These are phyloP conservation scores for Acholoe squamosa DNA, from an alignment of 2,888 invertebrate species.

Conservation along the genomic window DNA sequence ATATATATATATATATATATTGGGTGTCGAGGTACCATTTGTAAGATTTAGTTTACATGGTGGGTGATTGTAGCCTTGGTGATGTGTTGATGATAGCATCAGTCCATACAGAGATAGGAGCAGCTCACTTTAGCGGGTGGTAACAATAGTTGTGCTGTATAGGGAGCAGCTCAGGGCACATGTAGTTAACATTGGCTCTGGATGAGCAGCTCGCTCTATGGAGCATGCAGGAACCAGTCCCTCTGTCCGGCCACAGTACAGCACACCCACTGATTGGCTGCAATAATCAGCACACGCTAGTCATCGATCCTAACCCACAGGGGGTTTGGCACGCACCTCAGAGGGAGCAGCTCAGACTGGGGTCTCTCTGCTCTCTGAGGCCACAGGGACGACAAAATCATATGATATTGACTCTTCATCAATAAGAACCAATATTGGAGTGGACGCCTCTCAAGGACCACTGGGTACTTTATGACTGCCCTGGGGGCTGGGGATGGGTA, in stretches of 20 bases:
- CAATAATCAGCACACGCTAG: slow-evolving; percentile 47
- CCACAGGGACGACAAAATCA: slow-evolving; percentile 52
- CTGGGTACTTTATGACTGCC: slow-evolving; percentile 22
- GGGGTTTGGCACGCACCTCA: background rate
- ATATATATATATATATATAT: too few relatives aligned
- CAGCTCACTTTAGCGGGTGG: background rate
- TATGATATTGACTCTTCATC: slow-evolving; percentile 59
- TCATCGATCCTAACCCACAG: slow-evolving; percentile 33
- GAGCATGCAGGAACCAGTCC: background rate
- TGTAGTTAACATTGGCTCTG: too few relatives aligned
- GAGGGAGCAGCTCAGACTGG: background rate
- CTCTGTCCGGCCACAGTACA: background rate
- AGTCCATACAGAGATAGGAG: background rate
- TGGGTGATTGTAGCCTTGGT: too few relatives aligned
- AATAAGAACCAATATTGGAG: slow-evolving; percentile 44
- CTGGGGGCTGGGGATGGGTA: background rate
- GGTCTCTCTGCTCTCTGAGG: background rate
- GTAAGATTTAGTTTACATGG: too few relatives aligned
- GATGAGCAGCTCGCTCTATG: too few relatives aligned
- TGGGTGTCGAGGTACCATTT: too few relatives aligned
- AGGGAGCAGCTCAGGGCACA: background rate
- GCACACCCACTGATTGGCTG: slow-evolving; percentile 46
- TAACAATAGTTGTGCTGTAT: background rate
- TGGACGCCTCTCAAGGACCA: background rate
- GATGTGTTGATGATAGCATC: too few relatives aligned